Percentiles rank a stretch among this genome's conserved stretches.
Evolutionary conservation across 1,140 invertebrate species (phyloP).

Genomic region (Dendrolimus kikuchii): DNA sequence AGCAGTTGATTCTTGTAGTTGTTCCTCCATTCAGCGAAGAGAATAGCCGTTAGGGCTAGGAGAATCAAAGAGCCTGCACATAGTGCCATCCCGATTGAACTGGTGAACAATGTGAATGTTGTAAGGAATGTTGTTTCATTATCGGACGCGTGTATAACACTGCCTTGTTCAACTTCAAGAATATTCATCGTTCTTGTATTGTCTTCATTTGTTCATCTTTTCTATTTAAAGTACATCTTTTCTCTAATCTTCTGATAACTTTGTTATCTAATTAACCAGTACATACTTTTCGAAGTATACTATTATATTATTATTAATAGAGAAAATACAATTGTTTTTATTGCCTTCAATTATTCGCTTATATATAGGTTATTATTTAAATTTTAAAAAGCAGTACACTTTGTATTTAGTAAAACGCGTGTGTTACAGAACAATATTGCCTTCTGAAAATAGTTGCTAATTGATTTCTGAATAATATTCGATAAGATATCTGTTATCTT

Average conservation of each 20-base stretch:
- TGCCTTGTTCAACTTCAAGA: slow-evolving; percentile 6
- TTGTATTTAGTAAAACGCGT: too few species aligned
- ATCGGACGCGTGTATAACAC: slow-evolving; percentile 5
- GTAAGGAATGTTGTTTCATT: slow-evolving; percentile 9
- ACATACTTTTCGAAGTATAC: too few species aligned
- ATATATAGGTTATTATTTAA: too few species aligned
- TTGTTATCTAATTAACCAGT: not conserved
- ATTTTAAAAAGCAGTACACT: too few species aligned
- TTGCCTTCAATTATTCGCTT: too few species aligned
- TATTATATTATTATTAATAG: too few species aligned
- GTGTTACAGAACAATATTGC: too few species aligned
- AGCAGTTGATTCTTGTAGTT: slow-evolving; percentile 52
- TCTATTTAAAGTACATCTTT: too few species aligned
- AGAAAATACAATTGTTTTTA: too few species aligned
- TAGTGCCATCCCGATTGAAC: slow-evolving; percentile 37
- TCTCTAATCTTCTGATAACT: not conserved
- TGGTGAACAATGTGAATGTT: slow-evolving; percentile 19
- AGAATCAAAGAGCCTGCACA: slow-evolving; percentile 28
- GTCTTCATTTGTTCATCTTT: not conserved
- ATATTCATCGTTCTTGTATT: slow-evolving; percentile 6
- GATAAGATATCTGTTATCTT: too few species aligned
- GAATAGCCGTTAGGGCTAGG: slow-evolving; percentile 35
- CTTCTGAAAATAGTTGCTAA: too few species aligned
- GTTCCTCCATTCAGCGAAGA: slow-evolving; percentile 49
- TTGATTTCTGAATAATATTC: too few species aligned